These are phyloP conservation scores for Desmodus rotundus DNA, from an alignment of 2,113 vertebrate species.

Conservation along the genomic window DNA sequence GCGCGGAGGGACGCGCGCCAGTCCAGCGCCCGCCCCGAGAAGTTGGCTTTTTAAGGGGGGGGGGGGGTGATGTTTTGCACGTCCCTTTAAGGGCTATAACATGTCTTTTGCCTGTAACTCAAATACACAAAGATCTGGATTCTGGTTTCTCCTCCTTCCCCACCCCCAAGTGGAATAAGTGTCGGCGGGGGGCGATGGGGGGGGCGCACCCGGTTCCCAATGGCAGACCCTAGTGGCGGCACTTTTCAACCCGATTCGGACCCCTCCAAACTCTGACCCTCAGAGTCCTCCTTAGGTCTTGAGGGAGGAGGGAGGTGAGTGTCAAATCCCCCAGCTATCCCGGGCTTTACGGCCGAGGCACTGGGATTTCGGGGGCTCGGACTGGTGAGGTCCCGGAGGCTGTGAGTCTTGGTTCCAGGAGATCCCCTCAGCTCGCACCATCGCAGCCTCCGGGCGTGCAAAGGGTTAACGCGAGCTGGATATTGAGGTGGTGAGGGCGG, in stretches of 20 bases:
- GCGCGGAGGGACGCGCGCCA: constrained; percentile 30
- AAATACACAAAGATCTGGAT: background rate
- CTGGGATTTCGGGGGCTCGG: background rate
- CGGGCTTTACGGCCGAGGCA: background rate
- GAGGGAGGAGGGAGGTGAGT: background rate
- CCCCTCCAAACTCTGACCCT: background rate
- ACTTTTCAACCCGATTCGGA: background rate
- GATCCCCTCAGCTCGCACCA: background rate
- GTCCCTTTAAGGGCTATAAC: background rate
- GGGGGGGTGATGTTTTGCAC: background rate
- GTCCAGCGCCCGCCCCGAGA: background rate
- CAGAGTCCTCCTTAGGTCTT: background rate
- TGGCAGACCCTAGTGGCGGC: background rate
- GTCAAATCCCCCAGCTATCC: background rate
- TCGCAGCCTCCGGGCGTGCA: constrained; percentile 39
- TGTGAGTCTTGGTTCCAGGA: background rate
- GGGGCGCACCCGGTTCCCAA: background rate
- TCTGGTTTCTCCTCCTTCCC: background rate
- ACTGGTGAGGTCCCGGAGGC: background rate
- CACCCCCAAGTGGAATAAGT: background rate
- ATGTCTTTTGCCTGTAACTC: background rate
- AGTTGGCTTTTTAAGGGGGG: background rate
- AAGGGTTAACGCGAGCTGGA: constrained; percentile 74
- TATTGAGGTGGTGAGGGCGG: constrained; percentile 41
- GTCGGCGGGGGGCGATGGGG: background rate